A percentile compares a stretch with the other conserved stretches of the same genome.
These are phyloP conservation scores for Lasioglossum figueresi DNA, from an alignment of 2,888 invertebrate species.

Conservation along the genomic window DNA sequence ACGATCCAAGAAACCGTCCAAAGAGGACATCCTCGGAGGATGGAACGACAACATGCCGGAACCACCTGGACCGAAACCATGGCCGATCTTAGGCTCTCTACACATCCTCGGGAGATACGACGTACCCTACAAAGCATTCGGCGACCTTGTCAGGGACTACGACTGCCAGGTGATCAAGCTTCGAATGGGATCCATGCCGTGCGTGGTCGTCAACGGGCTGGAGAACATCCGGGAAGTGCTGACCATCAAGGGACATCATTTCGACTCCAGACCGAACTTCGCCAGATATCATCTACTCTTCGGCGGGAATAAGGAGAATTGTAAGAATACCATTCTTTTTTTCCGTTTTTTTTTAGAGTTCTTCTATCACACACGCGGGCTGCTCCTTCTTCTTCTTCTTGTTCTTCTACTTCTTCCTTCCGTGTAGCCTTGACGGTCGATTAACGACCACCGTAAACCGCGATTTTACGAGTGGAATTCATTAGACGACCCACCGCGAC, in stretches of 20 bases:
- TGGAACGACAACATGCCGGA: slow-evolving; percentile 73
- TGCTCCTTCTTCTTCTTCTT: not conserved
- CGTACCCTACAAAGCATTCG: slow-evolving; percentile 87
- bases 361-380: not conserved
- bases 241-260: slow-evolving; percentile 86
- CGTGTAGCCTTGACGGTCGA: not conserved
- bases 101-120: slow-evolving; percentile 86
- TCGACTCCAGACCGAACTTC: slow-evolving; percentile 88
- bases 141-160: slow-evolving; percentile 84
- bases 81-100: slow-evolving; percentile 86
- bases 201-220: slow-evolving; percentile 86
- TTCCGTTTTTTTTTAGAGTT: not conserved
- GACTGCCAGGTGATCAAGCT: slow-evolving; percentile 85
- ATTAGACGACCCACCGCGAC: slow-evolving; percentile 14
- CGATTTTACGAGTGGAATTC: slow-evolving; percentile 18
- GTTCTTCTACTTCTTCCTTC: not conserved
- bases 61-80: slow-evolving; percentile 85
- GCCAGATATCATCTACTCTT: slow-evolving; percentile 87
- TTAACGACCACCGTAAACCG: not conserved
- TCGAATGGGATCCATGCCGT: slow-evolving; percentile 85
- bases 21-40: slow-evolving; percentile 57
- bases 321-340: slow-evolving; percentile 84
- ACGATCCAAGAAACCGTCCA: slow-evolving; percentile 57
- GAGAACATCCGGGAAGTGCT: slow-evolving; percentile 87
- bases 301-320: slow-evolving; percentile 88